Percentiles rank a stretch among this genome's conserved stretches.
phyloP scores from a whole-genome alignment of 2,113 vertebrate species.

The Antechinus stuartii region DNA sequence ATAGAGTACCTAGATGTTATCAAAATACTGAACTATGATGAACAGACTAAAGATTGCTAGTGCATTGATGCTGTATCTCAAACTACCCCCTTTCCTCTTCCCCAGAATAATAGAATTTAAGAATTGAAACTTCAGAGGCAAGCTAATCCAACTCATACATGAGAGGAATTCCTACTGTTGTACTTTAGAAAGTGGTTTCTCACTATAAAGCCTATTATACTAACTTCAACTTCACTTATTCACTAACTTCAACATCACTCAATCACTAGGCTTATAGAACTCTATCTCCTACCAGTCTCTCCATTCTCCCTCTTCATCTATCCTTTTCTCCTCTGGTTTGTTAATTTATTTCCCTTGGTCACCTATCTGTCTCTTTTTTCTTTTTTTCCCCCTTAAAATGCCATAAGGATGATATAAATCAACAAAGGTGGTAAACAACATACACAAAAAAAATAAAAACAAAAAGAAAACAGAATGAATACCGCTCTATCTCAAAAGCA shows the following conservation, averaged over 20 bases:
- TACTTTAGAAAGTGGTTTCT: neutral
- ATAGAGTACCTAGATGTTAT: neutral
- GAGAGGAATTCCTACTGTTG: neutral
- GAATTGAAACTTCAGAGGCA: neutral
- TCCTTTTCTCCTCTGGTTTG: neutral
- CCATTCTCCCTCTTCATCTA: neutral
- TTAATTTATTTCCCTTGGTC: neutral
- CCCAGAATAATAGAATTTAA: neutral
- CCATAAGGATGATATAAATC: neutral
- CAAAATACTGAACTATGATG: neutral
- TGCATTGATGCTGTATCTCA: neutral
- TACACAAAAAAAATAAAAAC: neutral
- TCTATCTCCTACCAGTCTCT: neutral
- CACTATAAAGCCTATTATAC: neutral
- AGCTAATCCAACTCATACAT: neutral
- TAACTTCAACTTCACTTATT: neutral
- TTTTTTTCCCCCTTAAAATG: neutral
- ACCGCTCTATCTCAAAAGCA: neutral
- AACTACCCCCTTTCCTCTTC: neutral
- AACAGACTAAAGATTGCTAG: neutral
- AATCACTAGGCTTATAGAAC: neutral
- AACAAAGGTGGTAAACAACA: neutral
- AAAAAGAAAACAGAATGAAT: neutral
- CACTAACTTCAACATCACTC: neutral
- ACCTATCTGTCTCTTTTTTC: neutral